These are phyloP conservation scores for Ladona fulva DNA, from an alignment of 1,140 invertebrate genomes.

Conservation along the genomic window DNA sequence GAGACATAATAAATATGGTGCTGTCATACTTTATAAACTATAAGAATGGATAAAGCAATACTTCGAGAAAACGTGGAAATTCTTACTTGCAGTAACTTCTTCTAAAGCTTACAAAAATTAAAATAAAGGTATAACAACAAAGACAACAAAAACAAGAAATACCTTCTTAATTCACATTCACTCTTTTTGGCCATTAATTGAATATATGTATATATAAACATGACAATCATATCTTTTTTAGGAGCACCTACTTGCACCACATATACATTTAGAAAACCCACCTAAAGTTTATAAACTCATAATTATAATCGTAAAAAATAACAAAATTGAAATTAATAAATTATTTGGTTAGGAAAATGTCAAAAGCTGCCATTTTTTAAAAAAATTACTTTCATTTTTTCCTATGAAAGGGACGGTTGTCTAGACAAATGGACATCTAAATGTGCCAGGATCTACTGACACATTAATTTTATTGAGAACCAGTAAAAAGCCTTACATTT, in stretches of 20 bases:
- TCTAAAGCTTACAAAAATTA: not conserved
- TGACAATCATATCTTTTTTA: not conserved
- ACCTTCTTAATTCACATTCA: not conserved
- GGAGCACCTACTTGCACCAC: not conserved
- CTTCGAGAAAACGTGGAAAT: not conserved
- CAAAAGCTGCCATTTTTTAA: not conserved
- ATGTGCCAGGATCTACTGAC: not conserved
- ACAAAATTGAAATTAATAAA: conserved; percentile 9
- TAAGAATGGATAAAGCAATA: not conserved
- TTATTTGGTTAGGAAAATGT: not conserved
- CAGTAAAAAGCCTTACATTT: not conserved
- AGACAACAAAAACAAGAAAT: not conserved
- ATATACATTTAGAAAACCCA: not conserved
- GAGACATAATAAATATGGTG: not conserved
- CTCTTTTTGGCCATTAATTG: not conserved
- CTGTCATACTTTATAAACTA: not conserved
- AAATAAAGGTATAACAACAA: not conserved
- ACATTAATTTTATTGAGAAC: not conserved
- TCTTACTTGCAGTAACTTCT: not conserved
- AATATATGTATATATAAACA: not conserved
- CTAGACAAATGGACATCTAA: not conserved
- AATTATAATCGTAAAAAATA: not conserved
- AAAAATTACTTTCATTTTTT: not conserved
- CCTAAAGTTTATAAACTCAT: not conserved
- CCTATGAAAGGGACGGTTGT: conserved; percentile 2